Evolutionary conservation across 2,113 vertebrate genomes (phyloP).

Genomic region (Siniperca knerii): DNA sequence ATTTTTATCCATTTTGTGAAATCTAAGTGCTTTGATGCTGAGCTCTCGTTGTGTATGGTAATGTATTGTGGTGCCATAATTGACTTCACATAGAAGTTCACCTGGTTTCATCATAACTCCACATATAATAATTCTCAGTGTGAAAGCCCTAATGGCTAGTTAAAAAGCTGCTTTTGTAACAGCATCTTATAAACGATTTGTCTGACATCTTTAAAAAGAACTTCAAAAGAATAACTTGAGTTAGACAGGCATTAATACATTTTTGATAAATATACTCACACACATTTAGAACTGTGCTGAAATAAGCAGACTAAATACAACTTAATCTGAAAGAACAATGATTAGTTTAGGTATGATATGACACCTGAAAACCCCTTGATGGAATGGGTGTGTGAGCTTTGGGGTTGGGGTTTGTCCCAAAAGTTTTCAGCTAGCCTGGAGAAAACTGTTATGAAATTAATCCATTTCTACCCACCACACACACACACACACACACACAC

Average conservation of each 20-base stretch:
- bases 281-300: background rate
- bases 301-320: slow-evolving; percentile 8
- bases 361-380: slow-evolving; percentile 32
- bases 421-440: slow-evolving; percentile 47
- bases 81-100: background rate
- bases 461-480: slow-evolving; percentile 45
- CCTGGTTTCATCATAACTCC: background rate
- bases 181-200: background rate
- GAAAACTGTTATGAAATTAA: slow-evolving; percentile 72
- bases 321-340: slow-evolving; percentile 38
- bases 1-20: background rate
- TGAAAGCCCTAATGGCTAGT: background rate
- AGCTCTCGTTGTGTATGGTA: too few species aligned
- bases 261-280: background rate
- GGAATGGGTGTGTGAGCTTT: background rate
- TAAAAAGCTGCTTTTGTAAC: background rate
- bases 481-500: slow-evolving; percentile 6
- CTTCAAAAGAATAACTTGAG: too few species aligned
- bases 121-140: background rate
- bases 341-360: slow-evolving; percentile 21
- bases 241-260: background rate
- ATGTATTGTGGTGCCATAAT: background rate
- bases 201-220: background rate
- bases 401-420: slow-evolving; percentile 26
- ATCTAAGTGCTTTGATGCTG: background rate